Percentiles rank a stretch among this genome's conserved stretches.
Conservation (phyloP, 2,888 invertebrate species). For the Coronaproctus castanopsis region DNA sequence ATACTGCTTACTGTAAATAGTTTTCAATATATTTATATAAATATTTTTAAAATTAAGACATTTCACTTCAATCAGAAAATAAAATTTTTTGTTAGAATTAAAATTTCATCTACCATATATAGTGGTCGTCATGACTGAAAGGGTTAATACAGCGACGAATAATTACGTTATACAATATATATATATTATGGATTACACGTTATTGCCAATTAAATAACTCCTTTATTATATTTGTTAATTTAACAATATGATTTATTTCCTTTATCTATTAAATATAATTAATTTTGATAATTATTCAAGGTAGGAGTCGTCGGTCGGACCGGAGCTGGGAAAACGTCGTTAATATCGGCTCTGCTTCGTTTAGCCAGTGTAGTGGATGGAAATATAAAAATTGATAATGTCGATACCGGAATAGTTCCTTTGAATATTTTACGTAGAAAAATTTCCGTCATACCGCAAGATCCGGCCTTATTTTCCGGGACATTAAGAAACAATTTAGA, state of each 20-base stretch:
- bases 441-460: constrained; percentile 42
- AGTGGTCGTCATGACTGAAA: too few relatives aligned
- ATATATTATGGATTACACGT: too few relatives aligned
- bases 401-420: constrained; percentile 37
- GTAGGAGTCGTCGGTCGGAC: constrained; percentile 46
- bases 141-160: too few relatives aligned
- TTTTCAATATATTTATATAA: too few relatives aligned
- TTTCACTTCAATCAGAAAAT: too few relatives aligned
- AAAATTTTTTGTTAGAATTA: too few relatives aligned
- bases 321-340: constrained; percentile 47
- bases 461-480: constrained; percentile 34
- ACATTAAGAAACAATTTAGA: constrained; percentile 34
- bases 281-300: constrained; percentile 23
- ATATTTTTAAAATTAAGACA: too few relatives aligned
- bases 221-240: neutral
- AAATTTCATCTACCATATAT: too few relatives aligned
- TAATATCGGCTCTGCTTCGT: constrained; percentile 46
- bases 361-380: constrained; percentile 47
- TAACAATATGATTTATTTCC: neutral
- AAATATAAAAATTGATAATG: constrained; percentile 43
- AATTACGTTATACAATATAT: too few relatives aligned
- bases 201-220: too few relatives aligned
- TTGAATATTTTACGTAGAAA: constrained; percentile 38
- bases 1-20: too few relatives aligned
- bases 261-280: neutral